Evolutionary conservation across 2,888 invertebrate species (phyloP).

Genomic region (Lydus trimaculatus): DNA sequence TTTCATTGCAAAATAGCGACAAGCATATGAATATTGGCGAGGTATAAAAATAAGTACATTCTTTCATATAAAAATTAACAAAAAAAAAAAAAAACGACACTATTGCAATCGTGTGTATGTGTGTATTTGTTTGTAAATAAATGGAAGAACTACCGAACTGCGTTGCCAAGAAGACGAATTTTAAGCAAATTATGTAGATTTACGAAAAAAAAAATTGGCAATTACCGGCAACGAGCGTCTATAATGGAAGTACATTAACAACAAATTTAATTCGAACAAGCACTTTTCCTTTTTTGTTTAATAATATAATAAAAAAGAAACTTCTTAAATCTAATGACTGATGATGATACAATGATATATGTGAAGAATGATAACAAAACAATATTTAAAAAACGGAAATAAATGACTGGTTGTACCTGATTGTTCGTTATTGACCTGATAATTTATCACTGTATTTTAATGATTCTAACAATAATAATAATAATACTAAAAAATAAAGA

Average conservation of each 20-base stretch:
- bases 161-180: conserved; percentile 21
- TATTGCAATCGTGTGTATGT: conserved; percentile 40
- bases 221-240: conserved; percentile 35
- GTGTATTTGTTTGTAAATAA: too few relatives aligned
- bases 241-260: conserved; percentile 42
- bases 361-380: conserved; percentile 18
- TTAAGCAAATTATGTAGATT: conserved; percentile 22
- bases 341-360: conserved; percentile 36
- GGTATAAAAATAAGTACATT: conserved; percentile 47
- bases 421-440: conserved; percentile 36
- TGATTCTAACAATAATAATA: background rate
- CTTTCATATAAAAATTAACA: too few relatives aligned
- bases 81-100: conserved; percentile 30
- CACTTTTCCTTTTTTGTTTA: conserved; percentile 25
- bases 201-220: background rate
- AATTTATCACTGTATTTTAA: conserved; percentile 42
- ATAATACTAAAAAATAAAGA: conserved; percentile 29
- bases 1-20: conserved; percentile 45
- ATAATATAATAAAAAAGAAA: background rate
- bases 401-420: conserved; percentile 42
- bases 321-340: conserved; percentile 46
- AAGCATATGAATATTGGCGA: conserved; percentile 47
- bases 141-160: conserved; percentile 46
- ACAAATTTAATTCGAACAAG: conserved; percentile 44
- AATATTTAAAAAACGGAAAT: conserved; percentile 3